Base-by-base conservation (phyloP, 2,113 vertebrate species). In the Pogonocichla stellata region DNA sequence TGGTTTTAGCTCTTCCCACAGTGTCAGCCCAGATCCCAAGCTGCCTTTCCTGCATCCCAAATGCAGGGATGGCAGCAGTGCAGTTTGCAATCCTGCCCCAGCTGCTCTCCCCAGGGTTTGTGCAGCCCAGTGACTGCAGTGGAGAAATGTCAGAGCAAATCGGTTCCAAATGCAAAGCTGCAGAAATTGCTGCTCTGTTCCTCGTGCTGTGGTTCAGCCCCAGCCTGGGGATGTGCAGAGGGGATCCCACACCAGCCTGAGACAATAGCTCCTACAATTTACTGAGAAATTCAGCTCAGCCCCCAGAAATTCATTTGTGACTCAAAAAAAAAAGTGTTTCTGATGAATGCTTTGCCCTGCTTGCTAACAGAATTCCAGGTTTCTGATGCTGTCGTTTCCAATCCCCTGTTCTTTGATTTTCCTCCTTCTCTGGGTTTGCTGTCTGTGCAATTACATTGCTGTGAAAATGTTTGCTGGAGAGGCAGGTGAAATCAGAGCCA, bases 201-300 rank as follows among this genome's bases (percentile, higher is more conserved):
- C 34, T 70, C 0, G 1, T 18, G 83, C 83, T 56, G 33, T 4
- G 4, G 2, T 16, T 54, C 42, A 42, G 43, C 45, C 12, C 4
- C 25, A 3, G 66, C 61, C 57, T 38, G 10, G 53, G 17, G 24
- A 29, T 14, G 8, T 57, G 75, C 16, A 14, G 6, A n/a, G 19
- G 53, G 9, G 28, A 43, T 15, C 61, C 2, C 0, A 17, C 6
- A 8, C 40, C 1, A 0, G 28, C 29, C 1, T 3, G 47, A 10
- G 64, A 3, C 5, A 45, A 14, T 9, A 2, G 0, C 36, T 50
- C 5, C 38, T 31, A 2, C 8, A 14, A 8, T 45, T 81, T 14
- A 31, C 48, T 14, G 29, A 23, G 7, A 9, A 50, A 60, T n/a
- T 45, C 15, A 45, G 10, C 25, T 81, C 79, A 42, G 69, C 14